These are phyloP conservation scores for Alouatta palliata DNA, from an alignment of 2,113 vertebrate genomes.

Conservation along the genomic window DNA sequence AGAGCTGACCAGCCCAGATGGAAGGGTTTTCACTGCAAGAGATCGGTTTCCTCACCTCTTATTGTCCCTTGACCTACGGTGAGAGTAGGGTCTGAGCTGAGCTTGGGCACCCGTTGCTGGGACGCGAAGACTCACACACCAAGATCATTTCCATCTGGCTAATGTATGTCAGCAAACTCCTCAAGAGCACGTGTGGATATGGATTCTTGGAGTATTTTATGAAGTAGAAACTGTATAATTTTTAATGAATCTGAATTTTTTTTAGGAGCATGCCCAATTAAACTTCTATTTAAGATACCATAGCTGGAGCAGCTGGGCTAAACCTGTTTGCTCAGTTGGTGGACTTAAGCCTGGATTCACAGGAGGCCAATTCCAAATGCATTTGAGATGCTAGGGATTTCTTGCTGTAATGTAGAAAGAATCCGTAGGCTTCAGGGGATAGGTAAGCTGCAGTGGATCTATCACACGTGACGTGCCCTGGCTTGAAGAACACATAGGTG, in stretches of 20 bases:
- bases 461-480: background rate
- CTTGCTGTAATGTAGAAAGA: background rate
- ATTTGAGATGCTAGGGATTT: background rate
- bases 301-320: background rate
- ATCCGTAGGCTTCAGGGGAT: background rate
- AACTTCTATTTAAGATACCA: background rate
- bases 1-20: background rate
- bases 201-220: background rate
- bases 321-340: background rate
- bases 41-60: background rate
- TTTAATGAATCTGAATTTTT: background rate
- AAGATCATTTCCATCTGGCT: background rate
- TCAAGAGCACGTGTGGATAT: background rate
- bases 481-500: background rate
- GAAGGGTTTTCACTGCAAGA: background rate
- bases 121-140: background rate
- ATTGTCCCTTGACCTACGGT: background rate
- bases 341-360: background rate
- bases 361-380: background rate
- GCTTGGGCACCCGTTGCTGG: background rate
- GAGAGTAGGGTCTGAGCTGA: background rate
- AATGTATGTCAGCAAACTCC: background rate
- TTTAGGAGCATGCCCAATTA: background rate
- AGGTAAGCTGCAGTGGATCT: background rate
- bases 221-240: background rate